A percentile compares a stretch with the other conserved stretches of the same genome.
These are phyloP conservation scores for Bubalus kerabau DNA, from an alignment of 2,113 vertebrate species.

Conservation along the genomic window DNA sequence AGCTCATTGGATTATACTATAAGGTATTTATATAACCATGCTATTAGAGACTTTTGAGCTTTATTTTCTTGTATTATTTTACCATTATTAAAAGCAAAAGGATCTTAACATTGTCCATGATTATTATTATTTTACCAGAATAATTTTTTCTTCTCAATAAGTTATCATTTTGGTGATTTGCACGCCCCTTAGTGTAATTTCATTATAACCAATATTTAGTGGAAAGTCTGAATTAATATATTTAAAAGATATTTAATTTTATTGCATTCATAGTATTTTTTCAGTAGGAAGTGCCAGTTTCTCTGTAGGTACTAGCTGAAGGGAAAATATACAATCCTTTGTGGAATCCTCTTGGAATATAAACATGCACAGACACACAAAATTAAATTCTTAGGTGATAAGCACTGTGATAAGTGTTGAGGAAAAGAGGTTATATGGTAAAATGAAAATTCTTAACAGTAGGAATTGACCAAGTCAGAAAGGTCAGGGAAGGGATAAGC, in stretches of 20 bases:
- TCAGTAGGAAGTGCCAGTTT: neutral
- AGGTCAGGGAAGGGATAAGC: neutral
- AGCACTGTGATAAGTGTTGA: neutral
- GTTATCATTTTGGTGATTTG: neutral
- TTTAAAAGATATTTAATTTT: neutral
- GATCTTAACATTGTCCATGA: neutral
- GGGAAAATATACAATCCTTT: neutral
- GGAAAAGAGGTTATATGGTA: neutral
- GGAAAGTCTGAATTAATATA: constrained; percentile 10
- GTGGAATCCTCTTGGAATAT: neutral
- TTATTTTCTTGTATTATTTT: neutral
- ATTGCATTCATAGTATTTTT: neutral
- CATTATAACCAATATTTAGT: neutral
- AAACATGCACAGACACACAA: neutral
- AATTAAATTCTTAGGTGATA: neutral
- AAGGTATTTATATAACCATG: neutral
- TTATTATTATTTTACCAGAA: neutral
- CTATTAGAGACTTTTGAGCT: neutral
- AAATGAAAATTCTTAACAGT: neutral
- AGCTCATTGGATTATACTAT: neutral
- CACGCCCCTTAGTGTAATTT: neutral
- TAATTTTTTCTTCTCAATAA: neutral
- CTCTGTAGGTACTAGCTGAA: neutral
- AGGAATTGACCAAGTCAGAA: neutral
- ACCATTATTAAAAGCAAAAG: neutral